phyloP scores from a whole-genome alignment of 2,113 vertebrate genomes.

The Meles meles region DNA sequence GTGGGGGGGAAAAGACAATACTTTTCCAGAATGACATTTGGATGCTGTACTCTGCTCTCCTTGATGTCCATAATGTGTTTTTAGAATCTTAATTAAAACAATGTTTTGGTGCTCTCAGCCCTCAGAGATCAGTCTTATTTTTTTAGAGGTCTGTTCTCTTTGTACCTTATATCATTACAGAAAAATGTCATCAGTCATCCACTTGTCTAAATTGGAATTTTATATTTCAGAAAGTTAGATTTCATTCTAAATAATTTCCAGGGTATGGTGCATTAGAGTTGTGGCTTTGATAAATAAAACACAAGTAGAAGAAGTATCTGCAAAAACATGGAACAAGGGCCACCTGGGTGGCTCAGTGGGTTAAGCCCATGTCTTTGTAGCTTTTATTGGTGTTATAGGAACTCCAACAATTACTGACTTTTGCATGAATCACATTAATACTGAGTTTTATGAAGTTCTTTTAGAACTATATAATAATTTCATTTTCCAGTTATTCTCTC shows the following conservation, averaged over 20 bases:
- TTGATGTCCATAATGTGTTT: not conserved
- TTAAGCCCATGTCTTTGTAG: not conserved
- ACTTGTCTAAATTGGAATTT: not conserved
- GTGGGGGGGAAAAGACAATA: not conserved
- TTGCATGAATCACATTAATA: not conserved
- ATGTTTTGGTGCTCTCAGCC: not conserved
- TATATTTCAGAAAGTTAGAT: not conserved
- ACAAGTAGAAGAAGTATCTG: not conserved
- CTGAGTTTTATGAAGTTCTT: not conserved
- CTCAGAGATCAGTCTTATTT: not conserved
- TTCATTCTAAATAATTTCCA: conserved; percentile 26
- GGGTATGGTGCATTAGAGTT: not conserved
- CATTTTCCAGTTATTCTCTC: not conserved
- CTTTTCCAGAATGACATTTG: not conserved
- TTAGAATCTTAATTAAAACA: not conserved
- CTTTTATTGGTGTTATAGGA: not conserved
- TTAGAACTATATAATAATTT: not conserved
- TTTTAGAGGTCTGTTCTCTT: conserved; percentile 6
- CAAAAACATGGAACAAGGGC: not conserved
- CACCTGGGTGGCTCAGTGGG: too few species aligned
- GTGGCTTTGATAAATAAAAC: conserved; percentile 49
- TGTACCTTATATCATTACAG: not conserved
- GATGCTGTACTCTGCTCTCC: not conserved
- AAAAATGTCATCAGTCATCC: not conserved
- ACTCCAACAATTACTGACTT: not conserved